Percentiles rank a stretch among this genome's conserved stretches.
Evolutionary conservation across 1,140 invertebrate species (phyloP).

Genomic region (Bombus terrestris): DNA sequence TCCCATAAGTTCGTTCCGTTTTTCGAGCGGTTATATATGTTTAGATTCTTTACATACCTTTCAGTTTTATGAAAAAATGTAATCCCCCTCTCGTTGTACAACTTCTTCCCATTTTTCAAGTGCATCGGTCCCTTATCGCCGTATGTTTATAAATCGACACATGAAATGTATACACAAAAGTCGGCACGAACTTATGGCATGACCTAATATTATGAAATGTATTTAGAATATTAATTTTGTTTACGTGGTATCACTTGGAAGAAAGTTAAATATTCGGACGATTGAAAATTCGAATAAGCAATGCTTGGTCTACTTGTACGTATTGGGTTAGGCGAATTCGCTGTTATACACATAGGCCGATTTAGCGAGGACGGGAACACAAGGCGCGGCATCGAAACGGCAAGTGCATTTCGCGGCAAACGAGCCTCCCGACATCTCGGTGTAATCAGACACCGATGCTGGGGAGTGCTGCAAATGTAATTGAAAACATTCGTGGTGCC

Average conservation of each 20-base stretch:
- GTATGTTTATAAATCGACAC: too few species aligned
- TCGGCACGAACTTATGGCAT: too few species aligned
- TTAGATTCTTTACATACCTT: too few species aligned
- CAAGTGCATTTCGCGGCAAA: constrained; percentile 77
- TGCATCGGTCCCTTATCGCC: too few species aligned
- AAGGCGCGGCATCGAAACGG: constrained; percentile 53
- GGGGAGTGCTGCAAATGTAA: constrained; percentile 63
- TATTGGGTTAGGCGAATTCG: constrained; percentile 68
- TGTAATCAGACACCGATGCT: constrained; percentile 81
- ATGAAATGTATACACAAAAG: too few species aligned
- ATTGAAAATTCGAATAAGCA: not conserved
- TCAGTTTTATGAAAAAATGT: too few species aligned
- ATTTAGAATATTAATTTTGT: not conserved
- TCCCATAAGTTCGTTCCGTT: too few species aligned
- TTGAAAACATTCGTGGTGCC: constrained; percentile 69
- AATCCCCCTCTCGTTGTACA: too few species aligned
- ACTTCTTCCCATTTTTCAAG: too few species aligned
- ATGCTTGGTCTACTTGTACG: not conserved
- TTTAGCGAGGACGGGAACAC: constrained; percentile 61
- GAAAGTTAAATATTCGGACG: not conserved
- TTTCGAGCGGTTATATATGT: too few species aligned
- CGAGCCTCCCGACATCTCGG: constrained; percentile 79
- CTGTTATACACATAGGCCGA: constrained; percentile 66
- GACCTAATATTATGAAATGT: too few species aligned
- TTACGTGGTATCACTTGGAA: not conserved